A percentile compares a stretch with the other conserved stretches of the same genome.
Conservation (phyloP, 2,797 vertebrate genomes). For the Typhlichthys eigenmanni region DNA sequence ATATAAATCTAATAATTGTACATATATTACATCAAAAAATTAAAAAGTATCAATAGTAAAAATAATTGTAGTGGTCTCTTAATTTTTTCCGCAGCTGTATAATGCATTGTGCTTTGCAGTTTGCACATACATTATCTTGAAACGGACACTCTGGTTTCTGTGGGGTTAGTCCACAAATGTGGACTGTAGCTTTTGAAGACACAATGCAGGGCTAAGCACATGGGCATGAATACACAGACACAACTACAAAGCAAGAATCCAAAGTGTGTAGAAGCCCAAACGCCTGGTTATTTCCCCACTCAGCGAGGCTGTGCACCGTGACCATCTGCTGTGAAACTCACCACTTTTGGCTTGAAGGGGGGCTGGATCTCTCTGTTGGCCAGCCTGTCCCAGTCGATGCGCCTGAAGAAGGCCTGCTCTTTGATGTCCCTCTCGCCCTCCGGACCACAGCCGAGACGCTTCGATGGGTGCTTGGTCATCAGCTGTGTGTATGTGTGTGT, state of each 20-base stretch:
- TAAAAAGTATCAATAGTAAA: too few relatives aligned
- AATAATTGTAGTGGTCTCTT: not conserved
- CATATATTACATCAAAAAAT: too few relatives aligned
- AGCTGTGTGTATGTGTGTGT: conserved; percentile 72
- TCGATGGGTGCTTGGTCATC: conserved; percentile 97
- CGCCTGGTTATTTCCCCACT: too few relatives aligned
- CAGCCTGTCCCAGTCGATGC: conserved; percentile 97
- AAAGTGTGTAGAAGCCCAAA: too few relatives aligned
- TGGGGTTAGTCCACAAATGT: too few relatives aligned
- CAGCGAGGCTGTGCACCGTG: too few relatives aligned
- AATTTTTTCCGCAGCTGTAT: not conserved
- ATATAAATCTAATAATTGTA: too few relatives aligned
- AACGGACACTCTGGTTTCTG: too few relatives aligned
- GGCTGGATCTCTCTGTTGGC: conserved; percentile 94
- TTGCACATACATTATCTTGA: too few relatives aligned
- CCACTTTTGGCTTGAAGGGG: conserved; percentile 98
- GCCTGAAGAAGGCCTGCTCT: conserved; percentile 96
- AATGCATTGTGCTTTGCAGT: too few relatives aligned
- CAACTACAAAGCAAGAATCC: not conserved
- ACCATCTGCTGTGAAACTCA: conserved; percentile 68
- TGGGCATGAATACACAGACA: conserved; percentile 1
- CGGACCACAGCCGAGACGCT: conserved; percentile 90
- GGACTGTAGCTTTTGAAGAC: too few relatives aligned
- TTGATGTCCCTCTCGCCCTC: conserved; percentile 93
- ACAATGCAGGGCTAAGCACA: too few relatives aligned